Evolutionary conservation across 92 coral and sea anemone species (phyloP), one percentile per base, ranked within the genome.

Genomic region (Hydrozoanthus gracilis): DNA sequence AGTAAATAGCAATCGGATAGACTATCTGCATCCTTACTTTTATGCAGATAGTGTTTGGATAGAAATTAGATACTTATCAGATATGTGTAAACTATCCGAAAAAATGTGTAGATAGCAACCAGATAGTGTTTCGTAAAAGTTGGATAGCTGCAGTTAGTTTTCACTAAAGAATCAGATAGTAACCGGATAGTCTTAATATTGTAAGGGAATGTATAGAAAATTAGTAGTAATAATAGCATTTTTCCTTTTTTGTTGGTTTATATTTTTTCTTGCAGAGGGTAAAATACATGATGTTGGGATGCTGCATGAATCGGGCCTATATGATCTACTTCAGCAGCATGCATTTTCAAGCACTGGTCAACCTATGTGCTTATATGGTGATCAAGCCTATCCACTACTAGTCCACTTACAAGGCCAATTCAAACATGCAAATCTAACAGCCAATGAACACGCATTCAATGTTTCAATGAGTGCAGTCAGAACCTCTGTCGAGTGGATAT

Each of bases 251-350:
- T 69, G 74, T 69, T 69, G 48, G 39, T 44, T 69, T 69, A 27
- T 69, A 10, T 69, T 69, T 69, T 69, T 69, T 69, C 74, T 69
- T 69, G 49, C 74, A 70, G 74, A 70, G 74, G 74, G 49, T 69
- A 69, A 69, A 69, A 69, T 50, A 69, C 74, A 35, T 18, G 74
- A 69, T 44, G 50, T 49, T 35, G 74, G 48, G 74, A 35, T 69
- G 74, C 74, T 69, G 50, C 49, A 69, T 69, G 49, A 69, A 69
- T 69, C 74, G 44, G 49, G 49, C 49, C 74, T 35, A 35, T 35
- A 44, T 69, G 74, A 69, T 35, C 74, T 35, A 69, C 74, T 69
- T 69, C 74, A 70, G 50, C 74, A 70, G 74, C 49, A 70, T 70
- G 74, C 74, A 70, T 44, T 35, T 70, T 70, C 49, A 70, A 70